Evolutionary conservation across 2,797 vertebrate genomes (phyloP).

Genomic region (Amblyopsis hoosieri): DNA sequence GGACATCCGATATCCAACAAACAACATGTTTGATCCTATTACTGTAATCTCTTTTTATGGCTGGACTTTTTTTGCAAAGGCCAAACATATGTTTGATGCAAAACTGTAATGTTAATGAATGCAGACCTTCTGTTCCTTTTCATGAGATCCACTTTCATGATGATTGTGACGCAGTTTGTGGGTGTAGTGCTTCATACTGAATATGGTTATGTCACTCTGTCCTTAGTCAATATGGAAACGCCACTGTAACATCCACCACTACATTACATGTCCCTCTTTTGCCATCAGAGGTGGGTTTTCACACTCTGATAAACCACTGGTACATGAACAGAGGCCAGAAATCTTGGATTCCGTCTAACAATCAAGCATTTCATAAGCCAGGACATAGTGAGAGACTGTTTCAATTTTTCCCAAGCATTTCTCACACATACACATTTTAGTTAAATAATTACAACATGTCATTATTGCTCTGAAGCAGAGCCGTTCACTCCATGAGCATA

Average conservation of each 20-base stretch:
- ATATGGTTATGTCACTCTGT: slow-evolving; percentile 63
- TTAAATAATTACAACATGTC: not conserved
- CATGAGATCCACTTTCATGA: slow-evolving; percentile 34
- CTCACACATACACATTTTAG: not conserved
- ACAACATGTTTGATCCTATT: too few species aligned
- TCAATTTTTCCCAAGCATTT: not conserved
- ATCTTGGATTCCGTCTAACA: not conserved
- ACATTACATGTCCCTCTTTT: slow-evolving; percentile 27
- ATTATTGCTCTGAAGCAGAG: not conserved
- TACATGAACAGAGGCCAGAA: too few species aligned
- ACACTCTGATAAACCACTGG: not conserved
- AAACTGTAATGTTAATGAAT: slow-evolving; percentile 31
- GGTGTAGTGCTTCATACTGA: slow-evolving; percentile 59
- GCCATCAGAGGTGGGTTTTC: slow-evolving; percentile 19
- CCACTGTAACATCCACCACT: slow-evolving; percentile 31
- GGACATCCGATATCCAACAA: too few species aligned
- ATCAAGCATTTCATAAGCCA: not conserved
- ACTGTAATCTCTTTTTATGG: too few species aligned
- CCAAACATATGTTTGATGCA: not conserved
- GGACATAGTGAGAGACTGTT: not conserved
- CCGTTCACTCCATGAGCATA: too few species aligned
- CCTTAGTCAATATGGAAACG: slow-evolving; percentile 29
- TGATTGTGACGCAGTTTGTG: slow-evolving; percentile 52
- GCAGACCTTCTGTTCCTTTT: slow-evolving; percentile 25
- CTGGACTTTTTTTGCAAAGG: too few species aligned